phyloP scores from a whole-genome alignment of 1,140 invertebrate genomes.

The Caenorhabditis remanei region DNA sequence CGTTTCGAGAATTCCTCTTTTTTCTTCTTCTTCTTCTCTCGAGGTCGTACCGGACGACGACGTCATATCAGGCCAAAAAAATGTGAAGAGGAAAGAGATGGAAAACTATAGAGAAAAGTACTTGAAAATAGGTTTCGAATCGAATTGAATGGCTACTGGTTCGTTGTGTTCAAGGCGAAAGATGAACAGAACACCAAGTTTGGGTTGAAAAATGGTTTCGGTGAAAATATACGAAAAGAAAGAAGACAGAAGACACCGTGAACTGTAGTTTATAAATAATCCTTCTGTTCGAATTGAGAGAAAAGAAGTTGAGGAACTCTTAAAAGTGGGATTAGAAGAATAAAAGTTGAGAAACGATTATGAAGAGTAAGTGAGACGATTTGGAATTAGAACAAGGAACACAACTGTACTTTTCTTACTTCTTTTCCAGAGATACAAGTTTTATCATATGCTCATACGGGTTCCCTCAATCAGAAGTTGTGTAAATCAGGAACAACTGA shows the following conservation, averaged over 20 bases:
- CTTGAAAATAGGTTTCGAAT: slow-evolving; percentile 30
- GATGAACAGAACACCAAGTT: neutral
- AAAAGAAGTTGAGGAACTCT: neutral
- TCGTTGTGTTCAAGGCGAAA: slow-evolving; percentile 7
- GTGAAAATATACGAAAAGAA: neutral
- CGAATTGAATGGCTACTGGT: slow-evolving; percentile 41
- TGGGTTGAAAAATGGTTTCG: neutral
- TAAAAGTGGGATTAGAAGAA: neutral
- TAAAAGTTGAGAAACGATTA: neutral
- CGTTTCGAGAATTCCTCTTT: slow-evolving; percentile 27
- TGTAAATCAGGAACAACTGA: no score
- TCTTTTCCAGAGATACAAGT: no score
- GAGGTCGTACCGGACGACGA: slow-evolving; percentile 20
- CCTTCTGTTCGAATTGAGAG: slow-evolving; percentile 23
- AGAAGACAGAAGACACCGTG: neutral
- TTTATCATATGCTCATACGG: no score
- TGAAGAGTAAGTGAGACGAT: neutral
- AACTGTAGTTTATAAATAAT: neutral
- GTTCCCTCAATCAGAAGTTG: no score
- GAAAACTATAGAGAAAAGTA: slow-evolving; percentile 4
- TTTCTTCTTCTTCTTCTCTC: neutral
- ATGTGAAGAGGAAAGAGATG: neutral
- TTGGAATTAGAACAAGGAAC: no score
- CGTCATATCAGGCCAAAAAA: slow-evolving; percentile 25
- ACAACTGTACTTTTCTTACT: no score